Evolutionary conservation across 2,888 invertebrate genomes (phyloP), one percentile per base, ranked within the genome.

Genomic region (Coelinius sp.): DNA sequence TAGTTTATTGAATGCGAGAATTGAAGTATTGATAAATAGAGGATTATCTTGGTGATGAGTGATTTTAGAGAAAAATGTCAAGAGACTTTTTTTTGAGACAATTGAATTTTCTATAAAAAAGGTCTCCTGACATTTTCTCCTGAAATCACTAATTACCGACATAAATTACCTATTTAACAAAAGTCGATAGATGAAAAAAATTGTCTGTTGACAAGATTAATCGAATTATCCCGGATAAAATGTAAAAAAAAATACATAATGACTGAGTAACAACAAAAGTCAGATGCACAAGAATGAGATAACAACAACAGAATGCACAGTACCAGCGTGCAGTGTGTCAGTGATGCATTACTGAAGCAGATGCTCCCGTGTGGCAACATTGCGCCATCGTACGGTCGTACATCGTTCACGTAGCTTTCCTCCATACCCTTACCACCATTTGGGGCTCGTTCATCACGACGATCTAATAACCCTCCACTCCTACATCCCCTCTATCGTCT

Each of bases 381-480:
- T 70, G 71, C 64, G 71, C 65, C 73, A 71, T 73, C 75, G 73
- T 76, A 73, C 71, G n/a, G 71, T 77, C 77, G 75, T 76, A 76
- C 77, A 71, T 78, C 72, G 76, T 76, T 78, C 76, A 74, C 73
- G 74, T 71, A 76, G 72, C 71, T 59, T 59, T 59, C 35, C 59
- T 35, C 17, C 31, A 4, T 17, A 25, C 25, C 53, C 25, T 25
- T n/a, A 12, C 31, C 31, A 17, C 56, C 56, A 76, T 70, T 76
- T 70, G 66, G 46, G 68, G 77, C 80, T 82, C 82, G 83, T 83
- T 81, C 81, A 83, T 83, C 83, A 83, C 81, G 78, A 76, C 78
- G 78, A 82, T 83, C 83, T 82, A 83, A 83, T 83, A 83, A 83
- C 80, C 81, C 73, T 74, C 76, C 73, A 68, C 70, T 66, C 64